phyloP scores from a whole-genome alignment of 1,140 invertebrate species.

The Listronotus oregonensis region DNA sequence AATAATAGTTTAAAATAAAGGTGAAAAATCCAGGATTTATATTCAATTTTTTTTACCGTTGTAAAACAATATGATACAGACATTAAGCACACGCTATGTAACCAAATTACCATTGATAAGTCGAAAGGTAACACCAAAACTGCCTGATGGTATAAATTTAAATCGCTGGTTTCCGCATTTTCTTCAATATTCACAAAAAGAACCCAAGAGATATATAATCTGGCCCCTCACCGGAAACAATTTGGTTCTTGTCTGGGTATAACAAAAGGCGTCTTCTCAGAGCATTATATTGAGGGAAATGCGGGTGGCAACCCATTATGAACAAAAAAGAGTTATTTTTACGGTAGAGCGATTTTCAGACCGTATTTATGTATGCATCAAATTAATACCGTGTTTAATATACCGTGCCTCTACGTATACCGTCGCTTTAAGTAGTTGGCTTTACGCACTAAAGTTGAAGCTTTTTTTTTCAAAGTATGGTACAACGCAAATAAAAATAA shows the following conservation, averaged over 20 bases:
- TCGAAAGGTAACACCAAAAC: slow-evolving; percentile 5
- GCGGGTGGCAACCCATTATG: slow-evolving; percentile 37
- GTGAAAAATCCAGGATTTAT: no score
- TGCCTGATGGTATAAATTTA: slow-evolving; percentile 3
- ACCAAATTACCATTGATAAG: slow-evolving; percentile 4
- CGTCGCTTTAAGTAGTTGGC: no score
- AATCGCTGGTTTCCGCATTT: slow-evolving; percentile 28
- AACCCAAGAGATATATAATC: slow-evolving; percentile 29
- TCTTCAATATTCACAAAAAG: slow-evolving; percentile 21
- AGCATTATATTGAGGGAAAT: slow-evolving; percentile 36
- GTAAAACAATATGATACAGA: no score
- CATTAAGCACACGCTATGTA: background rate
- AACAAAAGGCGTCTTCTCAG: slow-evolving; percentile 37
- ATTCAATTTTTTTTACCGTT: no score
- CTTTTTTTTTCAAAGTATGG: no score
- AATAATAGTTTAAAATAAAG: no score
- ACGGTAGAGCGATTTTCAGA: slow-evolving; percentile 24
- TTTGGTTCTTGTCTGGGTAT: slow-evolving; percentile 34
- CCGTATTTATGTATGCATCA: slow-evolving; percentile 34
- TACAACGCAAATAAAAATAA: no score
- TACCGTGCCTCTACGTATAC: slow-evolving; percentile 19
- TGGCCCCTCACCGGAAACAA: slow-evolving; percentile 28
- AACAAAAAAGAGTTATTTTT: slow-evolving; percentile 39
- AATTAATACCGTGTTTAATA: slow-evolving; percentile 38
- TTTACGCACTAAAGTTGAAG: no score